Evolutionary conservation across 2,797 vertebrate species (phyloP).

Genomic region (Sternarchorhynchus goeldii): DNA sequence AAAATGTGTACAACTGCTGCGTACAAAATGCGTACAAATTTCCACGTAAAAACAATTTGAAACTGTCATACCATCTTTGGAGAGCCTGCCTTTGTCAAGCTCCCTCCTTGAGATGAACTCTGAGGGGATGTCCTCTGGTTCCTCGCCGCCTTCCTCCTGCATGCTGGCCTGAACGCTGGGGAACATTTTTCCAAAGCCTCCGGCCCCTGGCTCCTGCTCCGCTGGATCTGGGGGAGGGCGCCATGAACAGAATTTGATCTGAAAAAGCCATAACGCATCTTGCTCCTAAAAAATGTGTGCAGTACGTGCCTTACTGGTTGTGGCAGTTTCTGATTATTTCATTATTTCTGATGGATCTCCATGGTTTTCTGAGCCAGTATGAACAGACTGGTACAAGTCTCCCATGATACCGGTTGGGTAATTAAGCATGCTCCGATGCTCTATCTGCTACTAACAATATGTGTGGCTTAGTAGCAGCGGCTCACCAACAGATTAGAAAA

Average conservation of each 20-base stretch:
- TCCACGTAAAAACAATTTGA: background rate
- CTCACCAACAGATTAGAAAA: no score
- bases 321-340: no score
- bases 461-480: no score
- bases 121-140: slow-evolving; percentile 82
- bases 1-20: no score
- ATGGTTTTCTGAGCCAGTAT: no score
- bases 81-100: slow-evolving; percentile 88
- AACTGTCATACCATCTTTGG: slow-evolving; percentile 83
- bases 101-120: slow-evolving; percentile 91
- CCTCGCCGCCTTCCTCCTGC: slow-evolving; percentile 76
- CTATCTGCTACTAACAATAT: no score
- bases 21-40: no score
- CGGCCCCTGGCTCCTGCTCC: slow-evolving; percentile 49
- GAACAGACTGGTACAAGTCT: no score
- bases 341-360: no score
- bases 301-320: background rate
- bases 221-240: slow-evolving; percentile 44
- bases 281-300: no score
- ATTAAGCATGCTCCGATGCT: no score
- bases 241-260: slow-evolving; percentile 25
- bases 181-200: slow-evolving; percentile 94
- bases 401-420: no score
- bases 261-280: background rate
- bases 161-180: slow-evolving; percentile 75